Percentiles rank a stretch among this genome's conserved stretches.
Conservation (phyloP, 2,797 vertebrate species). For the Sciurus vulgaris region DNA sequence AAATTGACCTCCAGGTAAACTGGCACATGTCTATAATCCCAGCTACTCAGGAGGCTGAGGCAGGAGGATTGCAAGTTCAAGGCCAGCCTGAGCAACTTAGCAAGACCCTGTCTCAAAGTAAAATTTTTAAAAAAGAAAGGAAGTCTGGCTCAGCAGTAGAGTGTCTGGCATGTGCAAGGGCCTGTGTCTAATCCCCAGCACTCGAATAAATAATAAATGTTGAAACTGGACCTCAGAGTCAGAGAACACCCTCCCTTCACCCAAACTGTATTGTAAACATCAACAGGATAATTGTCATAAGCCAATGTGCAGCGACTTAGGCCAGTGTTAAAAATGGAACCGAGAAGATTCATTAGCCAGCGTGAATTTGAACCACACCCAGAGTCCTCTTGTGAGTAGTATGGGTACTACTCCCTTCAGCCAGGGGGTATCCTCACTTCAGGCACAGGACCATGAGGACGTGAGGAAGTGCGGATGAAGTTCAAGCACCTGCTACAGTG, state of each 20-base stretch:
- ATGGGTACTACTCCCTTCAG: no score
- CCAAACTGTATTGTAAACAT: background rate
- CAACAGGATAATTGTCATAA: background rate
- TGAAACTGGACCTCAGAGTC: background rate
- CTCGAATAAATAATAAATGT: background rate
- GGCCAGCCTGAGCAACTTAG: background rate
- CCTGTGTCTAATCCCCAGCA: background rate
- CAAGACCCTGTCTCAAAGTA: no score
- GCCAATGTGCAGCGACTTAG: background rate
- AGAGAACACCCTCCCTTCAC: background rate
- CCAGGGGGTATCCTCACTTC: rapidly evolving
- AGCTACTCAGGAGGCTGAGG: background rate
- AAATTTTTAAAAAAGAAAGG: no score
- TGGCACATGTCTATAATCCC: background rate
- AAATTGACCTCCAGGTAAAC: no score
- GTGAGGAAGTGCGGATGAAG: rapidly evolving
- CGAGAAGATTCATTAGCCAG: background rate
- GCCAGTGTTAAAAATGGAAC: background rate
- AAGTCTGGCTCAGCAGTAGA: background rate
- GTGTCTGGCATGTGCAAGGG: background rate
- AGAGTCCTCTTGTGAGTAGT: background rate
- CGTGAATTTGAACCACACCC: background rate
- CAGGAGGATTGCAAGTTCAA: background rate
- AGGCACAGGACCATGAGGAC: rapidly evolving
- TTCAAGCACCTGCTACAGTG: rapidly evolving